Evolutionary conservation across 2,888 invertebrate species (phyloP), one percentile per base, ranked within the genome.

Genomic region (Eueremaeus valkanovi): DNA sequence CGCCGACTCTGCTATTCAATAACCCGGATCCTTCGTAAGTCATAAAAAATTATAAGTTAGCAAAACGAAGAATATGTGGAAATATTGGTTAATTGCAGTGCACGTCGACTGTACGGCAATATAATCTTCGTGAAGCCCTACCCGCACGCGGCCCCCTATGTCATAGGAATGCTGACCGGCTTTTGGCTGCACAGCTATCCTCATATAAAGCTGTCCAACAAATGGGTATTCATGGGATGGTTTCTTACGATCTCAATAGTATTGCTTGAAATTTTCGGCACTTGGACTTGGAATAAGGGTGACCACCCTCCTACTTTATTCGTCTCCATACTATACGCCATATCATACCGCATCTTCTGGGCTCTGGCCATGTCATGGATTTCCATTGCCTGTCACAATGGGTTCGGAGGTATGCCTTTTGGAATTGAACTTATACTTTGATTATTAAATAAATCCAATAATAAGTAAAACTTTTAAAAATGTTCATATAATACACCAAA

Each of bases 21-120:
- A 78, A 78, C 73, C 77, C 79, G 13, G 78, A 78, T 63, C 78
- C 78, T 3, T 73, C 75, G 79, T 79, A 78, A 78, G 78, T 74
- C 9, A 36, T n/a, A 31, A 66, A 3, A 66, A 9, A 42, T 3
- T 33, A 21, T 68, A 42, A 8, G 21, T 9, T 55, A 3, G 21
- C 27, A n/a, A n/a, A n/a, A n/a, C n/a, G n/a, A n/a, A 33, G 1
- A 61, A 5, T 61, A 6, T 61, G 2, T 16, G 8, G 6, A 61
- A n/a, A 61, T 61, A 61, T 31, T 33, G n/a, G 49, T 45, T 31
- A 29, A 3, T 36, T 29, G 16, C 6, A 73, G 73, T 16, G 16
- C 73, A 18, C 73, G 73, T 11, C 31, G 36, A 36, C 5, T 33
- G 9, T 73, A 73, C 40, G 73, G 73, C 3, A 61, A 73, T 61